Base-by-base conservation (phyloP, 2,888 invertebrate genomes). In the Syrphus vitripennis region DNA sequence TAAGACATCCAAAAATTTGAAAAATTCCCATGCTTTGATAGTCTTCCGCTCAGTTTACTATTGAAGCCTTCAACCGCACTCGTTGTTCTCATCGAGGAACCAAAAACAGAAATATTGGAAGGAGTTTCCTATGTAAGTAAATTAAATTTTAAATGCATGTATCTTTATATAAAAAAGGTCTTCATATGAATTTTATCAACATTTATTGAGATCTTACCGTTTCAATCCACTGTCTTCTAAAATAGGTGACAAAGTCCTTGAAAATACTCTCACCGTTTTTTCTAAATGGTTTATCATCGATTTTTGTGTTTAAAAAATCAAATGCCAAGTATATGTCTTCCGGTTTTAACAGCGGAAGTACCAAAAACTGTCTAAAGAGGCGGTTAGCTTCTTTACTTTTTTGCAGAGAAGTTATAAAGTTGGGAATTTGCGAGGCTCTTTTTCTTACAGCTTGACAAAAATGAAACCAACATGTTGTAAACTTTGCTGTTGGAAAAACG, bases 101-200 rank as follows among this genome's bases (percentile, higher is more conserved):
- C 31, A 48, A 59, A 57, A 5, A 71, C 45, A n/a, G 48, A 59
- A 5, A 34, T 34, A 34, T 34, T 34, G 7, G 21, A 71, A 45
- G 45, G 42, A 57, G 55, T 42, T 70, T 70, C 55, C 53, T 70
- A n/a, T n/a, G n/a, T n/a, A 70, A 29, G 55, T 70, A 26, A 26
- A 7, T 10, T 2, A 12, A 3, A 34, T 12, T 10, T 6, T 34
- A 34, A 34, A 12, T 34, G 7, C 4, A 34, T n/a, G 34, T 34
- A 34, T 34, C 12, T 34, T 34, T 34, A 34, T 34, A 34, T 34
- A 34, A 4, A 26, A 34, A 34, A 34, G 34, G 34, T 34, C 7
- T 7, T 34, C 2, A 34, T 12, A 26, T 26, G 26, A 26, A 26
- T 26, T 26, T 26, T 26, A 26, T 26, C 5, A 26, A 26, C 26